These are phyloP conservation scores for Scotopteryx bipunctaria DNA, from an alignment of 2,888 invertebrate genomes.

Conservation along the genomic window DNA sequence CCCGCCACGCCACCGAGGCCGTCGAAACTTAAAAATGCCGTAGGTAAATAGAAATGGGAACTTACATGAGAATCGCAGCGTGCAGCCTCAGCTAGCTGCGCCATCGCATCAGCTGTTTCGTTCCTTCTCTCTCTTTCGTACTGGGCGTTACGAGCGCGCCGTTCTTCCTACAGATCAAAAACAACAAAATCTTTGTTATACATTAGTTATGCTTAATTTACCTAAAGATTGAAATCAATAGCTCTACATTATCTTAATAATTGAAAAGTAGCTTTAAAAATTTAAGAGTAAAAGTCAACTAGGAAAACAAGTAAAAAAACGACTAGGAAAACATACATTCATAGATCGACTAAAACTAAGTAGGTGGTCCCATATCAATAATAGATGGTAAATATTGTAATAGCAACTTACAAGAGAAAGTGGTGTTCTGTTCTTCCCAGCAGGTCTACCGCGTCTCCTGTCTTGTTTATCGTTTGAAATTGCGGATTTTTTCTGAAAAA, in stretches of 20 bases:
- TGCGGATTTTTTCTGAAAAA: slow-evolving; percentile 16
- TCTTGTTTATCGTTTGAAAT: slow-evolving; percentile 21
- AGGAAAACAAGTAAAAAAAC: too few species aligned
- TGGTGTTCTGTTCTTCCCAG: slow-evolving; percentile 51
- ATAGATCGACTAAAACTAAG: too few species aligned
- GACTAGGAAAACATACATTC: too few species aligned
- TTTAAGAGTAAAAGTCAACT: too few species aligned
- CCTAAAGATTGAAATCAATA: not conserved
- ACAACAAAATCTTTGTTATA: not conserved
- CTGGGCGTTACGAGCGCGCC: slow-evolving; percentile 55
- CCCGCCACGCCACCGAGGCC: too few species aligned
- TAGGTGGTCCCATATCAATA: too few species aligned
- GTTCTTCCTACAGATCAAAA: slow-evolving; percentile 45
- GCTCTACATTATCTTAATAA: too few species aligned
- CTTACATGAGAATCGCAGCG: slow-evolving; percentile 46
- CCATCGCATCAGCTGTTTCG: slow-evolving; percentile 49
- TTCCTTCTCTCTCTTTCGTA: slow-evolving; percentile 56
- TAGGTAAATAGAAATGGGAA: slow-evolving; percentile 5
- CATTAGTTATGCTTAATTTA: not conserved
- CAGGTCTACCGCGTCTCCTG: slow-evolving; percentile 51
- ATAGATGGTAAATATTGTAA: not conserved
- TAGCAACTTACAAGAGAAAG: slow-evolving; percentile 47
- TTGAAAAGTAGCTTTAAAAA: too few species aligned
- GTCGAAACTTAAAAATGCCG: too few species aligned
- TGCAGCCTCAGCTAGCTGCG: slow-evolving; percentile 45